These are phyloP conservation scores for Polyergus mexicanus DNA, from an alignment of 1,140 invertebrate species.

Conservation along the genomic window DNA sequence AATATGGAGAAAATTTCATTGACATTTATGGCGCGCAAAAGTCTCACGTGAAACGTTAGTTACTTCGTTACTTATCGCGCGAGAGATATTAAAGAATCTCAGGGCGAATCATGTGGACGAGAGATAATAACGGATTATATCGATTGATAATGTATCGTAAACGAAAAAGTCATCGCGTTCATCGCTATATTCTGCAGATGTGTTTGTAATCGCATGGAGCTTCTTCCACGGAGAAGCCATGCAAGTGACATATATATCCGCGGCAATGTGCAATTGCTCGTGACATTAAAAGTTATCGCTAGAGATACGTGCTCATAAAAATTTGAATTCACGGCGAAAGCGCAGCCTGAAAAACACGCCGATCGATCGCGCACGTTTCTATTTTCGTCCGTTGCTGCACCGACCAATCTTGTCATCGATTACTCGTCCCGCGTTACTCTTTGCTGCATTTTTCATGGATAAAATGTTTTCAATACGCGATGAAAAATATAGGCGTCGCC, in stretches of 20 bases:
- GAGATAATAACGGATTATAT: background rate
- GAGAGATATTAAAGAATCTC: background rate
- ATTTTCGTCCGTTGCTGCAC: slow-evolving; percentile 71
- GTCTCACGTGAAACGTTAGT: background rate
- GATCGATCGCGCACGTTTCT: slow-evolving; percentile 71
- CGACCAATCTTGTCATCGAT: slow-evolving; percentile 63
- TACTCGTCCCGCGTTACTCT: slow-evolving; percentile 51
- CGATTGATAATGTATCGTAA: background rate
- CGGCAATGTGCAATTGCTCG: background rate
- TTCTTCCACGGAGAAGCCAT: background rate
- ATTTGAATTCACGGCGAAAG: slow-evolving; percentile 43
- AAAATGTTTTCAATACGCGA: slow-evolving; percentile 37
- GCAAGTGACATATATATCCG: background rate
- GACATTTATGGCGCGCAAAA: background rate
- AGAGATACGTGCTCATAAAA: slow-evolving; percentile 50
- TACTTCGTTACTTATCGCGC: background rate
- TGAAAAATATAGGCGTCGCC: slow-evolving; percentile 22
- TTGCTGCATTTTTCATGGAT: slow-evolving; percentile 33
- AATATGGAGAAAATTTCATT: background rate
- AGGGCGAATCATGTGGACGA: background rate
- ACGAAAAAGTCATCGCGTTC: background rate
- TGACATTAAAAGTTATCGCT: slow-evolving; percentile 19
- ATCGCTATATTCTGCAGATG: background rate
- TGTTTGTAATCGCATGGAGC: too few relatives aligned
- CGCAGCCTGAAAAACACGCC: slow-evolving; percentile 65